These are phyloP conservation scores for Trypoxylon attenuatum DNA, from an alignment of 2,888 invertebrate species.

Conservation along the genomic window DNA sequence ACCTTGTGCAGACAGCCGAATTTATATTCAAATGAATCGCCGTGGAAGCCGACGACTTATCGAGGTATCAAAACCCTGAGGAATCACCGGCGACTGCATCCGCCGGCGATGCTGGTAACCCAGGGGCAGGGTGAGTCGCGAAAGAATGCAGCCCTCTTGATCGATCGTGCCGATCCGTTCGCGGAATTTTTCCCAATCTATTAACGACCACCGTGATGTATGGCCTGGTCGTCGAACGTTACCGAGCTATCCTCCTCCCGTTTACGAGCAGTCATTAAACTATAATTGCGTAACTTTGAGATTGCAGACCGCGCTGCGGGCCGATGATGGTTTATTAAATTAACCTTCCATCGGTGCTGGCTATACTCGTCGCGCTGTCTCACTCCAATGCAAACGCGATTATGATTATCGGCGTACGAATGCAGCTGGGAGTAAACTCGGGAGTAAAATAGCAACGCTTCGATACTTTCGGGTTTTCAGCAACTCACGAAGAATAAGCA, in stretches of 20 bases:
- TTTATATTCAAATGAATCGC: conserved; percentile 58
- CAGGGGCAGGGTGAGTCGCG: conserved; percentile 33
- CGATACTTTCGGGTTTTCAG: too few species aligned
- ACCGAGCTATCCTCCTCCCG: not conserved
- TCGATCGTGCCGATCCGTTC: conserved; percentile 30
- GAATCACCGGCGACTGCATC: conserved; percentile 21
- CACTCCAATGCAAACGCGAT: too few species aligned
- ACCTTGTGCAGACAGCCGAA: conserved; percentile 47
- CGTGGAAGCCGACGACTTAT: conserved; percentile 52
- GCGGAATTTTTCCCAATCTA: conserved; percentile 33
- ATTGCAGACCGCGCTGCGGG: not conserved
- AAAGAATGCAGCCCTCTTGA: conserved; percentile 39
- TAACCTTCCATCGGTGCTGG: too few species aligned
- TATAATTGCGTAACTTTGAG: not conserved
- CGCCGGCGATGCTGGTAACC: too few species aligned
- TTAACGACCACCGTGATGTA: not conserved
- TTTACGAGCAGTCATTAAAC: not conserved
- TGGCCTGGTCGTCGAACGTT: conserved; percentile 2
- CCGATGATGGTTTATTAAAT: not conserved
- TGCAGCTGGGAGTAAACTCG: too few species aligned
- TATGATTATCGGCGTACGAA: too few species aligned
- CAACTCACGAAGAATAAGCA: conserved; percentile 4
- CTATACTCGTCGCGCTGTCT: too few species aligned
- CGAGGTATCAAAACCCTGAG: conserved; percentile 43
- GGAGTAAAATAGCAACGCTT: not conserved